Conservation (phyloP, 2,888 invertebrate species). For the Pemphredon lugubris region DNA sequence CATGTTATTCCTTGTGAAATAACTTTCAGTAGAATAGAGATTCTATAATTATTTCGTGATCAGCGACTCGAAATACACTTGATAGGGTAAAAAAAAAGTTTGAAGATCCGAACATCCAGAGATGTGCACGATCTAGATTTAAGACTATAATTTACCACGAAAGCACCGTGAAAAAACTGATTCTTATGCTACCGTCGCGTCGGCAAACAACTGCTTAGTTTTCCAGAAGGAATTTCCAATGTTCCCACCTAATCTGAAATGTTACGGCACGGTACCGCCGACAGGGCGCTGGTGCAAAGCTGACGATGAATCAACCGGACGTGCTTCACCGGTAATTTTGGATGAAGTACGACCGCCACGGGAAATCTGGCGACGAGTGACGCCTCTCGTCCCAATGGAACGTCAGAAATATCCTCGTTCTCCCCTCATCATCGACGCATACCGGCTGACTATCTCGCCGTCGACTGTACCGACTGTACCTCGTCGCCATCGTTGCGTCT, state of each 20-base stretch:
- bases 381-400: constrained; percentile 59
- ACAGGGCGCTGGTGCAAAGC: constrained; percentile 39
- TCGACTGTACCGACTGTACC: not conserved
- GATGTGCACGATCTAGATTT: too few species aligned
- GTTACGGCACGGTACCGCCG: constrained; percentile 44
- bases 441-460: constrained; percentile 23
- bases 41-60: too few species aligned
- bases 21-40: too few species aligned
- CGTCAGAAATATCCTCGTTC: constrained; percentile 58
- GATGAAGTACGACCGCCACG: constrained; percentile 74
- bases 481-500: not conserved
- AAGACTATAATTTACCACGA: too few species aligned
- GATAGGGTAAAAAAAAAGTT: too few species aligned
- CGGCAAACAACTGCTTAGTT: too few species aligned
- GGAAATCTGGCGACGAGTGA: constrained; percentile 73
- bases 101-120: too few species aligned
- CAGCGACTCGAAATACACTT: too few species aligned
- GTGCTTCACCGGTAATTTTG: constrained; percentile 71
- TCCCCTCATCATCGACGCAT: constrained; percentile 41
- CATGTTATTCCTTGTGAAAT: too few species aligned
- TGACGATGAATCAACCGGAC: constrained; percentile 67
- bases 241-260: constrained; percentile 28
- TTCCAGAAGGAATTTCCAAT: constrained; percentile 6
- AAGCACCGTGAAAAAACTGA: too few species aligned
- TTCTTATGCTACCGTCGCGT: too few species aligned